Evolutionary conservation across 2,888 invertebrate species (phyloP), one percentile per base, ranked within the genome.

Genomic region (Cosmia trapezina): DNA sequence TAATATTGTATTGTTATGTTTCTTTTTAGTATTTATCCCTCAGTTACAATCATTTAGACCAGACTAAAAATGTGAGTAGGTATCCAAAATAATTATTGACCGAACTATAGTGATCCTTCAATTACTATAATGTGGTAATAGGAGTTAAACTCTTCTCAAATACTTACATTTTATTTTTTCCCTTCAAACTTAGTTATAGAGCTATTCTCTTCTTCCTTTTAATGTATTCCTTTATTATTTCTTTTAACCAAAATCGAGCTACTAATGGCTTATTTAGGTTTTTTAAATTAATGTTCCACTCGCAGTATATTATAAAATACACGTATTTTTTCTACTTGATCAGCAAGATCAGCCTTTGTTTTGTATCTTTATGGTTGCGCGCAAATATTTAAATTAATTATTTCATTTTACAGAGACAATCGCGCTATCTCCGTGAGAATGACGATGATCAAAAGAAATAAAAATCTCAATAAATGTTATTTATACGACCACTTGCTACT

Each of bases 391-490:
- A 22, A 28, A 45, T 49, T 14, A 14, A 0, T 8, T 8, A 14
- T 66, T 72, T 57, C 49, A 22, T 45, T 45, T 80, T 80, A 47
- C 82, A 80, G 80, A 62, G 47, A 51, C 78, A 68, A 41, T 12
- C 60, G 6, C 64, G 53, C 51, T 62, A 67, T 67, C 63, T 73
- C 73, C 78, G 67, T 61, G 60, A 77, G 37, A 51, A 17, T 73
- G 11, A 73, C 68, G 57, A 80, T 78, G 82, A 82, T 73, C 57
- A 73, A 68, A 69, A 73, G 19, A 49, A 73, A 57, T 81, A 54
- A 62, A 68, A 62, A 73, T 57, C 51, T 70, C 17, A 68, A 70
- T 8, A 72, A 71, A 70, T 71, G 70, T 84, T 45, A 78, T 76
- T 70, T 67, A 54, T 7, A 73, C 61, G 73, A 84, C 79, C n/a